Conservation (phyloP, 1,140 invertebrate species). For the Megalonaias nervosa region DNA sequence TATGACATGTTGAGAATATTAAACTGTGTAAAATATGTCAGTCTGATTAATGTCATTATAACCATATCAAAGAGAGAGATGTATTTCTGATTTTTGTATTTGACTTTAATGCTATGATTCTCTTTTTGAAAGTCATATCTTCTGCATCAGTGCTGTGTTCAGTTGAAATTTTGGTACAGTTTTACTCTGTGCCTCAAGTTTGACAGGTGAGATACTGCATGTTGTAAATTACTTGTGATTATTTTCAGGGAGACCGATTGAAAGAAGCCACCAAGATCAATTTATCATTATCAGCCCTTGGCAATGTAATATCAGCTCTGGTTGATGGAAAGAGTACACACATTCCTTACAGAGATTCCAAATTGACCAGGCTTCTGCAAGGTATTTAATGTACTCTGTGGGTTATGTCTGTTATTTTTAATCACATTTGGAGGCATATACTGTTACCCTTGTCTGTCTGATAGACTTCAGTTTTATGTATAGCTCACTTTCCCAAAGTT, state of each 20-base stretch:
- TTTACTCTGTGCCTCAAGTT: no score
- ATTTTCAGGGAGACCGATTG: constrained; percentile 82
- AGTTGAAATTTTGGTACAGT: background rate
- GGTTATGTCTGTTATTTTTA: no score
- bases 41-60: no score
- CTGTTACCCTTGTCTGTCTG: no score
- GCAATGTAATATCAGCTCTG: constrained; percentile 96
- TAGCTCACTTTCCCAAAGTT: no score
- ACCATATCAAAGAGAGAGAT: no score
- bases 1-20: no score
- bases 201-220: background rate
- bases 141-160: background rate
- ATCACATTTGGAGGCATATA: background rate
- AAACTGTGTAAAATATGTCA: no score
- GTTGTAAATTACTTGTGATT: constrained; percentile 8
- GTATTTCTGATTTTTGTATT: no score
- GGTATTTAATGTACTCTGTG: constrained; percentile 63
- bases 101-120: background rate
- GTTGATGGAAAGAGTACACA: constrained; percentile 81
- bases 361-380: constrained; percentile 92
- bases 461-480: no score
- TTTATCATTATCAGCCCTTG: constrained; percentile 92
- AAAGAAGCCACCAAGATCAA: constrained; percentile 98
- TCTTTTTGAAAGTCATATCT: background rate
- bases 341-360: constrained; percentile 94